A percentile compares a stretch with the other conserved stretches of the same genome.
phyloP scores from a whole-genome alignment of 2,888 invertebrate species.

The Sminthurinus aureus region DNA sequence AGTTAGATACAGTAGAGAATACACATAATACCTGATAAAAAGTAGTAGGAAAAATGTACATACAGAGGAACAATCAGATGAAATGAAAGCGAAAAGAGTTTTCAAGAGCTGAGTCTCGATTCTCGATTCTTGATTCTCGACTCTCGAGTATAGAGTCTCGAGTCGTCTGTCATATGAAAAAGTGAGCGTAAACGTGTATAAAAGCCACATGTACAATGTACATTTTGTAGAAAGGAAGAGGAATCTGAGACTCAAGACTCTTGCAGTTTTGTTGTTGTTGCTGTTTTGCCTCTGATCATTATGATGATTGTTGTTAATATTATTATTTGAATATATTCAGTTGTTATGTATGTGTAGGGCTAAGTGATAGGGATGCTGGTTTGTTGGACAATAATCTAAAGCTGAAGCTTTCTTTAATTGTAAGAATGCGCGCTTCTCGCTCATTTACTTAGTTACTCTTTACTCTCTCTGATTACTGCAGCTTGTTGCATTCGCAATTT shows the following conservation, averaged over 20 bases:
- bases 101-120: conserved; percentile 1
- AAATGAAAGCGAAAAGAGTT: neutral
- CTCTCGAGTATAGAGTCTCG: no score
- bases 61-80: no score
- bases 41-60: neutral
- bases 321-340: no score
- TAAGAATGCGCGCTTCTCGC: neutral
- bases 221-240: neutral
- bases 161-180: no score
- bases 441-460: neutral
- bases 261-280: neutral
- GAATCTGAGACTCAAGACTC: conserved; percentile 1
- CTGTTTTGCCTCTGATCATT: neutral
- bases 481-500: no score
- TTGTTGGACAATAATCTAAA: neutral
- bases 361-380: neutral
- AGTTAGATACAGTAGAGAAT: no score
- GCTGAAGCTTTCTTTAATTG: neutral
- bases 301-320: no score
- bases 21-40: no score
- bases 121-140: no score
- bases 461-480: neutral
- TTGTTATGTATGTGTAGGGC: no score
- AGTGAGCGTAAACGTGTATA: no score
- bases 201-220: no score